A percentile compares a stretch with the other conserved stretches of the same genome.
Evolutionary conservation across 1,140 invertebrate species (phyloP).

Genomic region (Drosophila arawakana): DNA sequence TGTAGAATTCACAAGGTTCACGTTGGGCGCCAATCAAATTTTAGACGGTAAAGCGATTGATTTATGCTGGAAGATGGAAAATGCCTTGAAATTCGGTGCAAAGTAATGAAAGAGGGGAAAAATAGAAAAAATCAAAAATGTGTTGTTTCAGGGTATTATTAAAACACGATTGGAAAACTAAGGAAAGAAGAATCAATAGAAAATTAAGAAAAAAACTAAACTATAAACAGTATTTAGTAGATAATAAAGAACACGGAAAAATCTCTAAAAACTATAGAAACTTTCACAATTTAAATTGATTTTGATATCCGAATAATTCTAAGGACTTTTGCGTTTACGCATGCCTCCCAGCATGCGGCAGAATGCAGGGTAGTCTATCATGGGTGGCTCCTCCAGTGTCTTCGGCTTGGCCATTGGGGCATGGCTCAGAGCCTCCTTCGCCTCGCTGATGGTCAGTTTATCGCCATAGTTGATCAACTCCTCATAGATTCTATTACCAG

Average conservation of each 20-base stretch:
- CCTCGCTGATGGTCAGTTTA: slow-evolving; percentile 86
- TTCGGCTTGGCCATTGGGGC: slow-evolving; percentile 86
- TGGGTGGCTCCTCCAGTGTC: slow-evolving; percentile 80
- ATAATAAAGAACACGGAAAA: background rate
- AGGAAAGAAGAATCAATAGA: too few species aligned
- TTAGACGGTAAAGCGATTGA: too few species aligned
- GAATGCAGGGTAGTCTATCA: slow-evolving; percentile 88
- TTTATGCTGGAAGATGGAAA: too few species aligned
- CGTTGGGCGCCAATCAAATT: too few species aligned
- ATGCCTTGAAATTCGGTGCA: too few species aligned
- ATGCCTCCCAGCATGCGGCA: slow-evolving; percentile 87
- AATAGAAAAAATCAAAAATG: background rate
- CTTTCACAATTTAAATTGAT: background rate
- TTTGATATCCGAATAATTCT: slow-evolving; percentile 11
- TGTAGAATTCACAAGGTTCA: background rate
- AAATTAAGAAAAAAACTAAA: too few species aligned
- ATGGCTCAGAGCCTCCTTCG: slow-evolving; percentile 87
- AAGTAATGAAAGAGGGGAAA: background rate
- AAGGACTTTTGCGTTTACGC: slow-evolving; percentile 83
- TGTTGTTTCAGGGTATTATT: too few species aligned
- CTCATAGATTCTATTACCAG: slow-evolving; percentile 85
- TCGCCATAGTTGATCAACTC: slow-evolving; percentile 87
- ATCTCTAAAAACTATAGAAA: background rate
- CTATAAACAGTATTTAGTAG: background rate
- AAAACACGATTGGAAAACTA: too few species aligned